Evolutionary conservation across 2,888 invertebrate species (phyloP), one percentile per base, ranked within the genome.

Genomic region (Synanthedon formicaeformis): DNA sequence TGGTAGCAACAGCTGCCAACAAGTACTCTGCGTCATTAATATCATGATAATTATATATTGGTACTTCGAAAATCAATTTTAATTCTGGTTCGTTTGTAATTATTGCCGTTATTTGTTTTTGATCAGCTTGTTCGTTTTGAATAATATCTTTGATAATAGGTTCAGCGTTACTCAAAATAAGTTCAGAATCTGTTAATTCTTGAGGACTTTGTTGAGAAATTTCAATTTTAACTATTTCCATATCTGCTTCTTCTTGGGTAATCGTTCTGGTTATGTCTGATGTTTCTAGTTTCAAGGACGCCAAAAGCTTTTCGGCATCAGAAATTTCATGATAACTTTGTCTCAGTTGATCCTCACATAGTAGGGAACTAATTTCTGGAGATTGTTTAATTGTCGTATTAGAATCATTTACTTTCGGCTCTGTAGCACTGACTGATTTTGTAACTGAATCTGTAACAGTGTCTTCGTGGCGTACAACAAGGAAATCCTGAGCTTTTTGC

Each of bases 21-120:
- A 66, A 51, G 50, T 58, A 48, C 60, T 76, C 74, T 5, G 75
- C 70, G 56, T 73, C 73, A 48, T 54, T 59, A 48, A 73, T 59
- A 53, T 69, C 65, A 34, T 69, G 65, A 58, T 71, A 72, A 52
- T 54, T 65, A 41, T 60, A 53, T n/a, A 51, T 55, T 5, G 59
- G 55, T 10, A 18, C 40, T 56, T 64, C 61, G 54, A 55, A 56
- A 51, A 57, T 51, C 6, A 55, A 56, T 2, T 50, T 57, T 34
- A 34, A 34, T 34, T 34, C 34, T 34, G 10, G 34, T 34, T 8
- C 10, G 34, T 34, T 34, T 34, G 34, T 34, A 34, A 34, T 34
- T 34, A 34, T 8, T 34, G 34, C 10, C 34, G 34, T 34, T 34
- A 34, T 34, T 34, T 34, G 6, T 34, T 49, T 11, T 14, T 5